Base-by-base conservation (phyloP, 2,797 vertebrate genomes). In the Lutjanus campechanus region DNA sequence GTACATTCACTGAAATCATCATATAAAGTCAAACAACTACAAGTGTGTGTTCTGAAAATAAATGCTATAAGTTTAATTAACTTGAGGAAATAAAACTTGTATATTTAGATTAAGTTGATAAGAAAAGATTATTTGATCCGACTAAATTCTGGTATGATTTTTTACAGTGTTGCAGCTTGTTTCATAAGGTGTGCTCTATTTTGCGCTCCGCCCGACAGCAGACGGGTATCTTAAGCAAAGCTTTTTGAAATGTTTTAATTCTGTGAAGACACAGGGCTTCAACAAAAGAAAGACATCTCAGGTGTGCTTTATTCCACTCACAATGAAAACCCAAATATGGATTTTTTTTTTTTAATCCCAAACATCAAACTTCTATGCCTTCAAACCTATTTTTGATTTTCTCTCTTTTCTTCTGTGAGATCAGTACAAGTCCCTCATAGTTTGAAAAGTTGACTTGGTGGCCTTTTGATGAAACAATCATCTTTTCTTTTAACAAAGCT, bases 401-500 rank as follows among this genome's bases (percentile, higher is more conserved):
- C 66, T 47, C 58, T 64, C 67, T 89, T 80, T 84, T 82, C 68
- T 88, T 75, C 54, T 20, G 13, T 11, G 11, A 67, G 69, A 90
- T 91, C 84, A 82, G 82, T 90, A 81, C 54, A 53, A 63, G 74
- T 79, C 70, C 51, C 17, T 76, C 46, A 11, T 61, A 84, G 77
- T 84, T 85, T 83, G 59, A 85, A 87, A 89, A 88, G 88, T 88
- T 84, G 51, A 86, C 80, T 87, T 29, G 50, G 53, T 73, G 70
- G 64, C 61, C 47, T 82, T 85, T 82, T 86, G 70, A 85, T 77
- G 29, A 90, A 82, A 85, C 68, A 82, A 82, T 85, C 29, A 80
- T 68, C 29, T 84, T 84, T 90, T 77, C 54, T 88, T 89, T 83
- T 73, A 84, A 86, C 79, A 88, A 88, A 89, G 79, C 85, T 70